These are phyloP conservation scores for Pagrus major DNA, from an alignment of 2,113 vertebrate genomes.

Conservation along the genomic window DNA sequence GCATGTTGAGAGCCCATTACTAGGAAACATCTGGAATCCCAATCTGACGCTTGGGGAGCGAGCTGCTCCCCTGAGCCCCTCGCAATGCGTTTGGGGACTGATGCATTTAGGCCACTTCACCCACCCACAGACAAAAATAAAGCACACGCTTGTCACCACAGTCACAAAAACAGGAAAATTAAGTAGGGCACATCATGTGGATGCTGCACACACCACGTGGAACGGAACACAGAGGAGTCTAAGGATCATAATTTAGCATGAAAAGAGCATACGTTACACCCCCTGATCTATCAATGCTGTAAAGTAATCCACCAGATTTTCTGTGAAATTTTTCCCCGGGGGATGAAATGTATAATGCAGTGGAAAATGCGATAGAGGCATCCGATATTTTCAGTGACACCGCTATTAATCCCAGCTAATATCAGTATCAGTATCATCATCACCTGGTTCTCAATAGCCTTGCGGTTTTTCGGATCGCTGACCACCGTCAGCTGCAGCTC, in stretches of 20 bases:
- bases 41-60: slow-evolving; percentile 66
- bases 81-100: slow-evolving; percentile 54
- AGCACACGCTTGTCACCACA: slow-evolving; percentile 30
- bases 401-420: neutral
- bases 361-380: neutral
- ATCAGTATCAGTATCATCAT: neutral
- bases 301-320: neutral
- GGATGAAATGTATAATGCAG: neutral
- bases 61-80: slow-evolving; percentile 64
- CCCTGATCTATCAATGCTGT: neutral
- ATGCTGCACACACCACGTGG: neutral
- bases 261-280: neutral
- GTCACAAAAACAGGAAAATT: slow-evolving; percentile 40
- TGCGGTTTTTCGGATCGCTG: slow-evolving; percentile 93
- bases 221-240: neutral
- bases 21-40: slow-evolving; percentile 81
- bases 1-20: slow-evolving; percentile 76
- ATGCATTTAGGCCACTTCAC: slow-evolving; percentile 75
- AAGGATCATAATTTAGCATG: neutral
- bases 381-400: neutral
- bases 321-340: neutral
- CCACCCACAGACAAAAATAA: slow-evolving; percentile 67
- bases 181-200: slow-evolving; percentile 59
- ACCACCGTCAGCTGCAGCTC: slow-evolving; percentile 95
- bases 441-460: slow-evolving; percentile 98